Evolutionary conservation across 2,113 vertebrate species (phyloP), one percentile per base, ranked within the genome.

Genomic region (Plectropomus leopardus): DNA sequence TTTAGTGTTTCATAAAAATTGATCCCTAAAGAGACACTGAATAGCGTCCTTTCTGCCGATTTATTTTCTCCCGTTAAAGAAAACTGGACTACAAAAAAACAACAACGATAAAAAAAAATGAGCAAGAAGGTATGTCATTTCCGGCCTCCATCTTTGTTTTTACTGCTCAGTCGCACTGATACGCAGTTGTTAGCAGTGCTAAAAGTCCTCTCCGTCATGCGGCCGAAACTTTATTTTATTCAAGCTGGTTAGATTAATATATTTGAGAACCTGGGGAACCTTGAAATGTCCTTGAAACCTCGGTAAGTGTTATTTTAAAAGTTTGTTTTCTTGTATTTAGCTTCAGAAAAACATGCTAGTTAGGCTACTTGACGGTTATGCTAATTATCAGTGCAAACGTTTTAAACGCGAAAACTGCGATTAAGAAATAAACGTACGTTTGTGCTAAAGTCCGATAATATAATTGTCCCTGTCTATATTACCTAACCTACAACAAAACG

Each of bases 71-170:
- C 3, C 58, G 21, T 51, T 50, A 23, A 23, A 3, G 0, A 2
- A n/a, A 36, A 1, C 42, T 26, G 23, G 19, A 2, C 24, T 45
- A 3, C 53, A 30, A 40, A n/a, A n/a, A n/a, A n/a, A n/a, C n/a
- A n/a, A n/a, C n/a, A n/a, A n/a, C n/a, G n/a, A n/a, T n/a, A n/a
- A n/a, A n/a, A n/a, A n/a, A n/a, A n/a, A 26, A n/a, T 0, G 3
- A 36, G 58, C 16, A 5, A n/a, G 36, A 30, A 44, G 21, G 24
- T 1, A 7, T 16, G 54, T 63, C 48, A 50, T 32, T 72, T 81
- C 78, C 50, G n/a, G 48, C 11, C 48, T 19, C 83, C 73, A 82
- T 82, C 42, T 82, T 82, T 64, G 40, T 61, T 76, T n/a, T n/a
- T n/a, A n/a, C n/a, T n/a, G n/a, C n/a, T n/a, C 24, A 21, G 6